These are phyloP conservation scores for Cydia amplana DNA, from an alignment of 1,140 invertebrate genomes.

Conservation along the genomic window DNA sequence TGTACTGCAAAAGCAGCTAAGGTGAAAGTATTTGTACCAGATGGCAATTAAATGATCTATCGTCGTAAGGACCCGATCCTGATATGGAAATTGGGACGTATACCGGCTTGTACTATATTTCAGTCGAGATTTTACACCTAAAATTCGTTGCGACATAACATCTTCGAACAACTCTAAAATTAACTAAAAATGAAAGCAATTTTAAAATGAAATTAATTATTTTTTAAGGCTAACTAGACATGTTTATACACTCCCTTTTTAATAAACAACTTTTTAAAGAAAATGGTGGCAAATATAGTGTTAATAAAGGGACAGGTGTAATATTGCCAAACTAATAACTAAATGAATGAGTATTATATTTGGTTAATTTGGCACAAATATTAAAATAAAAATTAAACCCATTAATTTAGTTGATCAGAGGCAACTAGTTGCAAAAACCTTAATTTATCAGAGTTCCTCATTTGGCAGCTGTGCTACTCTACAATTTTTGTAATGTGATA, in stretches of 20 bases:
- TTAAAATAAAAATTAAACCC: no score
- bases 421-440: no score
- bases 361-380: no score
- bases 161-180: background rate
- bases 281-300: background rate
- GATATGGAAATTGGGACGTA: slow-evolving; percentile 28
- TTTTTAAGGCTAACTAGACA: background rate
- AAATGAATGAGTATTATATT: no score
- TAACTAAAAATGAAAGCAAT: background rate
- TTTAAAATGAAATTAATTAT: background rate
- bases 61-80: background rate
- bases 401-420: no score
- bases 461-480: no score
- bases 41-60: background rate
- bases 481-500: no score
- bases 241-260: background rate
- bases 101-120: slow-evolving; percentile 30
- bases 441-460: no score
- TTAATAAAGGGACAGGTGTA: no score
- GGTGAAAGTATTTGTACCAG: slow-evolving; percentile 2
- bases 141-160: slow-evolving; percentile 5
- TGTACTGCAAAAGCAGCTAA: slow-evolving; percentile 1
- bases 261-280: background rate
- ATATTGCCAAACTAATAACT: no score
- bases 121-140: slow-evolving; percentile 21